Conservation (phyloP, 2,797 vertebrate genomes). For the Toxotes lorentzi region DNA sequence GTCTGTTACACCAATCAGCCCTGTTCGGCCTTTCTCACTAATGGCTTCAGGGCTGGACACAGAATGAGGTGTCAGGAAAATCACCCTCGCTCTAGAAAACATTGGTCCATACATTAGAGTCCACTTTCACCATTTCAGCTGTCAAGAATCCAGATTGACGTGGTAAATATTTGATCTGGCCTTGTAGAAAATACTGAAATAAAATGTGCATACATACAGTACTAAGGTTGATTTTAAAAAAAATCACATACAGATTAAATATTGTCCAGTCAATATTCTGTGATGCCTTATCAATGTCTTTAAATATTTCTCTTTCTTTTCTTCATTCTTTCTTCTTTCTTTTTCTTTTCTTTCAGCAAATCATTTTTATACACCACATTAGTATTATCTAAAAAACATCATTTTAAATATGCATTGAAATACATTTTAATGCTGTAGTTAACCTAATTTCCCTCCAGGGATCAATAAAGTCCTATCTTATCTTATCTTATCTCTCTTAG, state of each 20-base stretch:
- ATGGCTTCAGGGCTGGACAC: constrained; percentile 56
- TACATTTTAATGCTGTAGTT: neutral
- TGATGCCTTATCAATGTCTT: constrained; percentile 44
- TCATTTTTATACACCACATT: neutral
- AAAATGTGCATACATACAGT: neutral
- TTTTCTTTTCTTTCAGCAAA: no score
- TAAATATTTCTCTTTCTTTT: no score
- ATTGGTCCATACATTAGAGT: constrained; percentile 30
- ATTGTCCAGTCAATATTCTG: constrained; percentile 48
- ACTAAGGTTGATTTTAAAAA: no score
- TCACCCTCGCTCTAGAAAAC: constrained; percentile 57
- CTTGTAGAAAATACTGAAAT: neutral
- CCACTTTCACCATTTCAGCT: constrained; percentile 53
- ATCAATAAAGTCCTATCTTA: no score
- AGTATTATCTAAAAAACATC: neutral
- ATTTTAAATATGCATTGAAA: neutral
- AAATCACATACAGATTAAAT: constrained; percentile 49
- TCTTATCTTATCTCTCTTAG: no score
- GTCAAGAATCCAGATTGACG: constrained; percentile 51
- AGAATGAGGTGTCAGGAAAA: constrained; percentile 71
- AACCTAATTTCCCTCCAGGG: no score
- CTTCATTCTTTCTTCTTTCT: no score
- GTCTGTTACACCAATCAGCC: constrained; percentile 77
- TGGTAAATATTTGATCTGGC: constrained; percentile 21
- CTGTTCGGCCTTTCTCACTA: constrained; percentile 44